A percentile compares a stretch with the other conserved stretches of the same genome.
Evolutionary conservation across 2,888 invertebrate genomes (phyloP).

Genomic region (Formica aserva): DNA sequence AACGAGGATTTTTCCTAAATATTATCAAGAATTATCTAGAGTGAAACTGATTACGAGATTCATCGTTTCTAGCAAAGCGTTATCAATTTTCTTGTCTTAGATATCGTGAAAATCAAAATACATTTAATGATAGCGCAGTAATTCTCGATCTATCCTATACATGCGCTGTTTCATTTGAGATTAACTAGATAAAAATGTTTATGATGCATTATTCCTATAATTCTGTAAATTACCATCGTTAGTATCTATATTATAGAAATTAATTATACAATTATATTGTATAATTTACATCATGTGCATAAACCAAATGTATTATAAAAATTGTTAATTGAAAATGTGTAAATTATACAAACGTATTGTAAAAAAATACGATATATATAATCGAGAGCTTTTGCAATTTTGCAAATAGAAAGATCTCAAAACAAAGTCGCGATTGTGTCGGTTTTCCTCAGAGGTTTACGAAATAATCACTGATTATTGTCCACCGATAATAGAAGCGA

Average conservation of each 20-base stretch:
- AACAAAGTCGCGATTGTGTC: not conserved
- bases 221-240: not conserved
- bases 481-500: conserved; percentile 5
- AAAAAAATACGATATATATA: not conserved
- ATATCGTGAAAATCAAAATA: conserved; percentile 10
- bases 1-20: not conserved
- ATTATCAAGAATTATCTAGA: conserved; percentile 21
- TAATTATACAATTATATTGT: not conserved
- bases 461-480: conserved; percentile 25
- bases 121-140: not conserved
- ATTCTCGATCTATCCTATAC: not conserved
- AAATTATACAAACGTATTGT: not conserved
- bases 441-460: conserved; percentile 41
- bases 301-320: not conserved
- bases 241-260: not conserved
- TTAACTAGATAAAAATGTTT: not conserved
- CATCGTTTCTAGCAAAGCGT: not conserved
- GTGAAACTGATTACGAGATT: not conserved
- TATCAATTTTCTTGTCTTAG: conserved; percentile 12
- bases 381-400: not conserved
- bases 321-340: not conserved
- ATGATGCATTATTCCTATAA: not conserved
- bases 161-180: not conserved
- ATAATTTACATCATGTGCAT: not conserved
- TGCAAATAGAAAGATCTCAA: not conserved